Conservation (phyloP, 2,888 invertebrate species). For the Tridacna gigas region DNA sequence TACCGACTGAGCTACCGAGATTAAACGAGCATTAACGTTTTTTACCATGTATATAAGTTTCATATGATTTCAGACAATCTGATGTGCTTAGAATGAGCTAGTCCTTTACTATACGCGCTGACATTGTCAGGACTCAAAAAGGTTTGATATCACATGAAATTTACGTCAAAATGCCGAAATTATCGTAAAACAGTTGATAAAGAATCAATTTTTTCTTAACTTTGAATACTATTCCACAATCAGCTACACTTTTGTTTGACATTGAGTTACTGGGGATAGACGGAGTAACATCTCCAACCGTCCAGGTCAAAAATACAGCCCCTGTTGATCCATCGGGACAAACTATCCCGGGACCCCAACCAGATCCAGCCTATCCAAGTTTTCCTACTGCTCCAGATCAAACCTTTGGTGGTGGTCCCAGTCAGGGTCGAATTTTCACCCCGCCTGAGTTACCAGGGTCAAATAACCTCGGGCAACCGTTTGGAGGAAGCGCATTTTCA, state of each 20-base stretch:
- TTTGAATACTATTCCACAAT: slow-evolving; percentile 46
- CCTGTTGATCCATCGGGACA: slow-evolving; percentile 1
- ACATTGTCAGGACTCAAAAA: no score
- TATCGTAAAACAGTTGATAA: no score
- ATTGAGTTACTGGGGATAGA: slow-evolving; percentile 55
- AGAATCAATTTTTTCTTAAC: slow-evolving; percentile 38
- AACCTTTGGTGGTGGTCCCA: neutral
- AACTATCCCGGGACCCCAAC: neutral
- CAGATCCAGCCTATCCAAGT: neutral
- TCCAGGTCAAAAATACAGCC: neutral
- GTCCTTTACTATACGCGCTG: no score
- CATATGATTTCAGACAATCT: no score
- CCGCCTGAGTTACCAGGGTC: neutral
- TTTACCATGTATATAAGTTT: no score
- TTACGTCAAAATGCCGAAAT: no score
- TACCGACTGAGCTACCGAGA: no score
- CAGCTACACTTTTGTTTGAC: slow-evolving; percentile 49
- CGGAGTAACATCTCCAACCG: slow-evolving; percentile 12
- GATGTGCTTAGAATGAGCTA: no score
- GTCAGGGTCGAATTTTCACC: slow-evolving; percentile 5
- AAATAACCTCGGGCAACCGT: neutral
- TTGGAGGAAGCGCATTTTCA: neutral
- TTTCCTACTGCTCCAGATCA: neutral
- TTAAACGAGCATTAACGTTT: no score
- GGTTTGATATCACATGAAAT: no score